Evolutionary conservation across 2,113 vertebrate genomes (phyloP).

Genomic region (Gopherus evgoodei): DNA sequence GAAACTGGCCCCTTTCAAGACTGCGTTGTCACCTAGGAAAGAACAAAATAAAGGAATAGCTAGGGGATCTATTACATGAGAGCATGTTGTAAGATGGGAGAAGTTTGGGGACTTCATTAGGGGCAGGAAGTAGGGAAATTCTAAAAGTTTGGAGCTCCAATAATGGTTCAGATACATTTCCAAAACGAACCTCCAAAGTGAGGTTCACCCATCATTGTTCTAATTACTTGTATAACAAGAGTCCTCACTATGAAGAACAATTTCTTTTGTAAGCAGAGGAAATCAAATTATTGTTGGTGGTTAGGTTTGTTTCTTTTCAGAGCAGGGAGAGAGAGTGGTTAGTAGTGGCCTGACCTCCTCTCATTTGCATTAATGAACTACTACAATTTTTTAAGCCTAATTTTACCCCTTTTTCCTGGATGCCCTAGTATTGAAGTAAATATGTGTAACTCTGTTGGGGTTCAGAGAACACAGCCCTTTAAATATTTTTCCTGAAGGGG

Average conservation of each 20-base stretch:
- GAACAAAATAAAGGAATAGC: background rate
- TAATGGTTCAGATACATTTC: background rate
- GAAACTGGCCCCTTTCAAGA: background rate
- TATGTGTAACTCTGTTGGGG: no score
- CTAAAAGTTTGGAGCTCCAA: background rate
- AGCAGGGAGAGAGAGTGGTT: background rate
- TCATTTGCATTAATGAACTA: background rate
- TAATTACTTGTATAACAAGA: background rate
- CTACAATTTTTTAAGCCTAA: background rate
- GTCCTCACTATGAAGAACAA: background rate
- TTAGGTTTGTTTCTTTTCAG: background rate
- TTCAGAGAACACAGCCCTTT: no score
- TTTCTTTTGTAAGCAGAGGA: background rate
- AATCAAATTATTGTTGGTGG: accelerated
- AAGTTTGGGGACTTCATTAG: background rate
- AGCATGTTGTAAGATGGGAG: background rate
- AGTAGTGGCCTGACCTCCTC: background rate
- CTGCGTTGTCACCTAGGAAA: background rate
- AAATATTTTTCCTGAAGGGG: no score
- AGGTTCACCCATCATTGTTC: background rate
- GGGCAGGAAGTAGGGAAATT: background rate
- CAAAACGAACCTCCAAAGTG: background rate
- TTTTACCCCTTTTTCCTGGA: background rate
- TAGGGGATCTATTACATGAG: background rate
- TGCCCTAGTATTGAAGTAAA: background rate